Base-by-base conservation (phyloP, 2,888 invertebrate genomes). In the Candidula unifasciata region DNA sequence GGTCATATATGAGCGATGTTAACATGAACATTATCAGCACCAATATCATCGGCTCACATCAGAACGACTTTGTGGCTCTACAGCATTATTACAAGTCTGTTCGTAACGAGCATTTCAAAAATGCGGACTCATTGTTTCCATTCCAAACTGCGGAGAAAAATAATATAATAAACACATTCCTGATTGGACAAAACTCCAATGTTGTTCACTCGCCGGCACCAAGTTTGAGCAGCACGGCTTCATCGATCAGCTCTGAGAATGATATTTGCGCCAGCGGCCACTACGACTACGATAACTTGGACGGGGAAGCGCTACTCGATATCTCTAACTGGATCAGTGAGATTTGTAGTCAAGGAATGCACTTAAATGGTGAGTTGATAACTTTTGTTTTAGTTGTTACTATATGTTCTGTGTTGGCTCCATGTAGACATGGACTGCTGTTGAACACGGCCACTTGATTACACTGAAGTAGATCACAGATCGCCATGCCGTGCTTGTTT, bases 251-350 rank as follows among this genome's bases (percentile, higher is more conserved):
- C 21, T 85, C 86, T 10, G 86, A 86, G 27, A 35, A 33, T 6
- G 83, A 83, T 16, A 27, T 78, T 1, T 35, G 82, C 35, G 52
- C 64, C 8, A 57, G 24, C 71, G 76, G 80, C 33, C 76, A 76
- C 33, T 85, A 77, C 81, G 85, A 86, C 78, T 84, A 86, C 35
- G 84, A 84, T 30, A 73, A 52, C 13, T 10, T 82, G 68, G 86
- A 84, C 71, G 74, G 76, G 0, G 85, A 85, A 74, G 86, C 85
- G 18, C 79, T 86, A 54, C 81, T 83, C 21, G 86, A 86, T 78
- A 80, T 86, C 54, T 86, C 86, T 73, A 83, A 86, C 78, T 86
- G 86, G 86, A 86, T 86, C 86, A 85, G 83, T 13, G 86, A 86
- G 74, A 77, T 86, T 24, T 86, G 86, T 79, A 83, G 68, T 52